Base-by-base conservation (phyloP, 1,140 invertebrate species). In the Scaptomyza hsui region DNA sequence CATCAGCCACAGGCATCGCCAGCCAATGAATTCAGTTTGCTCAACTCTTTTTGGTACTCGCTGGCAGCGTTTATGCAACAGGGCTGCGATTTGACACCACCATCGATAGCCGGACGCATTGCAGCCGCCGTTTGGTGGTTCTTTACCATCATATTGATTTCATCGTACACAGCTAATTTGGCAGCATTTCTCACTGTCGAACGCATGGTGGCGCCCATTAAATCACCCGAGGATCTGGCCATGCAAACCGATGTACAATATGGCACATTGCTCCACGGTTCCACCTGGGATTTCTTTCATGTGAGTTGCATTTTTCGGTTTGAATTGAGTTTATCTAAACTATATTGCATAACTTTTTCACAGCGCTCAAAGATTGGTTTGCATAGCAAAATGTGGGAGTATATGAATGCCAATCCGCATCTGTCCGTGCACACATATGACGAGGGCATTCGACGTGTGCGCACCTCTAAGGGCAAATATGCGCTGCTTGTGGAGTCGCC, bases 101-200 rank as follows among this genome's bases (percentile, higher is more conserved):
- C 97, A 95, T 99, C 92, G 92, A 92, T 92, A 53, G 89, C 91
- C 0, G 98, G 98, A 1, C 93, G 98, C 47, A 98, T 99, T 73
- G 97, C 99, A 0, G 98, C 98, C 0, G 97, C 97, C 47, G 97
- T 98, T 0, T 99, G 98, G 98, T 99, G 99, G 98, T 99, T 99
- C 92, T 99, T 99, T 92, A 99, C 98, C 0, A 94, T 99, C 10
- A 99, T 99, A 79, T 94, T 99, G 55, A 98, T 99, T 64, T 99
- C 98, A 26, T 99, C 98, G 4, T 99, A 99, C 92, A 99, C 98
- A 7, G 98, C 98, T 39, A 99, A 99, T 92, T 93, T 99, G 60
- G 98, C 98, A 1, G 98, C 98, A 3, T 99, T 99, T 92, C 94
- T 98, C 44, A 99, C 97, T 0, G 96, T 99, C n/a, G 97, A 98